Conservation (phyloP, 2,888 invertebrate species). For the Mesorhabditis sp. region DNA sequence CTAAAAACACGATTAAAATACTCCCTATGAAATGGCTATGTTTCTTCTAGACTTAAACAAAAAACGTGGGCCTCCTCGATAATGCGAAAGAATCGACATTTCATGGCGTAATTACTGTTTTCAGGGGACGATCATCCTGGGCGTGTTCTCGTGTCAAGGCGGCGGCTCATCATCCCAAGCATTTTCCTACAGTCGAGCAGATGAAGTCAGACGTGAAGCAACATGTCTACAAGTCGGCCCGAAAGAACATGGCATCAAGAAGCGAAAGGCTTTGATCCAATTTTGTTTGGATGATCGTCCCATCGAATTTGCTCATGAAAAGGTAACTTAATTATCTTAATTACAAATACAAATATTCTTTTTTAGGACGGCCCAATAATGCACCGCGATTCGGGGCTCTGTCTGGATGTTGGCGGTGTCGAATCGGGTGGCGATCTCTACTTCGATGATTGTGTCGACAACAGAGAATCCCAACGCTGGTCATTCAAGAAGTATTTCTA, state of each 20-base stretch:
- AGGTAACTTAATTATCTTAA: background rate
- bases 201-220: conserved; percentile 42
- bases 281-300: conserved; percentile 13
- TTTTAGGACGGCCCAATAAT: conserved; percentile 45
- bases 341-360: background rate
- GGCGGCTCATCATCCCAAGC: conserved; percentile 54
- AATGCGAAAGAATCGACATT: too few species aligned
- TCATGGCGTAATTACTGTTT: too few species aligned
- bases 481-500: too few species aligned
- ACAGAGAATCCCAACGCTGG: background rate
- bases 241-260: background rate
- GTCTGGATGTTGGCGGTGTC: conserved; percentile 57
- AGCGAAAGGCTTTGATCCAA: conserved; percentile 16
- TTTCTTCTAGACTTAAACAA: too few species aligned
- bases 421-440: conserved; percentile 50
- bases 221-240: conserved; percentile 30
- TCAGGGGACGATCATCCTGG: conserved; percentile 23
- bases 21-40: too few species aligned
- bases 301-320: conserved; percentile 22
- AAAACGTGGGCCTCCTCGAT: too few species aligned
- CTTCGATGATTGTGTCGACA: conserved; percentile 23
- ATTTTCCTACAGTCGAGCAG: conserved; percentile 12
- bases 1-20: too few species aligned
- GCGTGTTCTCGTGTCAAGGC: conserved; percentile 50
- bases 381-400: conserved; percentile 55